A percentile compares a stretch with the other conserved stretches of the same genome.
These are phyloP conservation scores for Nomada goodeniana DNA, from an alignment of 2,888 invertebrate species.

Conservation along the genomic window DNA sequence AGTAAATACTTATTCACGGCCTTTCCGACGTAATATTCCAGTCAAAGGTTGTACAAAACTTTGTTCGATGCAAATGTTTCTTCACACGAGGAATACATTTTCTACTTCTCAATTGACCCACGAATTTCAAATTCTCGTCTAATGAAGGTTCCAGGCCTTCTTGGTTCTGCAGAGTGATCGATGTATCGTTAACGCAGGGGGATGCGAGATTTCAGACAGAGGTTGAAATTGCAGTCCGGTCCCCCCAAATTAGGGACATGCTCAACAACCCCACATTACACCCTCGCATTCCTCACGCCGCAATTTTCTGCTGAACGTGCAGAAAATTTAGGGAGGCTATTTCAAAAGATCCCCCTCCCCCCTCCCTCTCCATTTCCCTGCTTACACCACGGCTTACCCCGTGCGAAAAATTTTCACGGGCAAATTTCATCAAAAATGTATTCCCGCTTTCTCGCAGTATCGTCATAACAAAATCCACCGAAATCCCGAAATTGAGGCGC, in stretches of 20 bases:
- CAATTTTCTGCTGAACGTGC: slow-evolving; percentile 4
- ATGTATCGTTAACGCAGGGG: slow-evolving; percentile 21
- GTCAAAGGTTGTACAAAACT: too few species aligned
- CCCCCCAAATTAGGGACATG: slow-evolving; percentile 20
- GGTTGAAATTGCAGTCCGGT: slow-evolving; percentile 6
- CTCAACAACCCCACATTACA: slow-evolving; percentile 32
- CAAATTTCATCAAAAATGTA: too few species aligned
- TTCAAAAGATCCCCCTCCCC: background rate
- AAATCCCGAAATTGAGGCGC: too few species aligned
- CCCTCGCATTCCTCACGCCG: background rate
- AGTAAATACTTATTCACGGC: too few species aligned
- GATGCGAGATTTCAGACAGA: slow-evolving; percentile 3
- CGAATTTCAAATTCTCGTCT: too few species aligned
- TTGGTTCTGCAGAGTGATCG: background rate
- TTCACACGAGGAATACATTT: too few species aligned
- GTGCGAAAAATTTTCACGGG: background rate
- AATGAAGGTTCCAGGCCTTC: background rate
- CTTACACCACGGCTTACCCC: background rate
- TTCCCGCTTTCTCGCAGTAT: too few species aligned
- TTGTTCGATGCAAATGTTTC: too few species aligned
- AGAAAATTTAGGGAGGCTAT: slow-evolving; percentile 10
- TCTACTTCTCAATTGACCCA: too few species aligned
- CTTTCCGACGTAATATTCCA: too few species aligned
- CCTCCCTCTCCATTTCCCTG: background rate
- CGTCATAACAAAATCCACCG: too few species aligned